Percentiles rank a stretch among this genome's conserved stretches.
These are phyloP conservation scores for Microplitis manilae DNA, from an alignment of 2,888 invertebrate species.

Conservation along the genomic window DNA sequence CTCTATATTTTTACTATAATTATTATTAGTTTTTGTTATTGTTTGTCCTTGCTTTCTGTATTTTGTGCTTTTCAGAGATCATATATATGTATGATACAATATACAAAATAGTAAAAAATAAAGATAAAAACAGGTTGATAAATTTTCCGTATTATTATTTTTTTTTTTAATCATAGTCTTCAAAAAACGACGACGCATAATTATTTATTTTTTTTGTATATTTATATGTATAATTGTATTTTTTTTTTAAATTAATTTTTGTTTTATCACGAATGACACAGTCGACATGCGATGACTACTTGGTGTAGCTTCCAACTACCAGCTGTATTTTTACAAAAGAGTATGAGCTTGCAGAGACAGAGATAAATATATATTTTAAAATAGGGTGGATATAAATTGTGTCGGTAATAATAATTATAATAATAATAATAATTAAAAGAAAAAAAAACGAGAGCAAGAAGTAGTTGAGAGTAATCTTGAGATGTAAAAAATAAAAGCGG, in stretches of 20 bases:
- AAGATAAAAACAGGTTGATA: constrained; percentile 65
- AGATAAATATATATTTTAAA: constrained; percentile 25
- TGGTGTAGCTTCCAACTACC: constrained; percentile 11
- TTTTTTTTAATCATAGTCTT: constrained; percentile 36
- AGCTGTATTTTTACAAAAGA: constrained; percentile 17
- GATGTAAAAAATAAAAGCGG: not conserved
- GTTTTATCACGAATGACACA: constrained; percentile 44
- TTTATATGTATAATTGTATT: not conserved
- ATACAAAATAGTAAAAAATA: constrained; percentile 71
- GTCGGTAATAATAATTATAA: not conserved
- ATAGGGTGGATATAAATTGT: not conserved
- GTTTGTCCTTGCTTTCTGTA: constrained; percentile 49
- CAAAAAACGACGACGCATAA: constrained; percentile 45
- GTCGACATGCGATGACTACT: constrained; percentile 22
- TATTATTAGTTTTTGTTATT: constrained; percentile 43
- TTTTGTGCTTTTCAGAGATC: constrained; percentile 71
- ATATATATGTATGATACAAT: constrained; percentile 69
- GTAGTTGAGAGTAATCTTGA: not conserved
- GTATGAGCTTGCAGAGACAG: constrained; percentile 52
- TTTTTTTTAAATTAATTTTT: constrained; percentile 30
- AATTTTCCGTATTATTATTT: constrained; percentile 59
- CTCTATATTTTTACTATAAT: constrained; percentile 64
- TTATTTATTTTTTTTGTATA: constrained; percentile 4
- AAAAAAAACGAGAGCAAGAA: not conserved
- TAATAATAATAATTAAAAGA: constrained; percentile 22